Evolutionary conservation across 2,113 vertebrate genomes (phyloP), one percentile per base, ranked within the genome.

Genomic region (Chaetodon auriga): DNA sequence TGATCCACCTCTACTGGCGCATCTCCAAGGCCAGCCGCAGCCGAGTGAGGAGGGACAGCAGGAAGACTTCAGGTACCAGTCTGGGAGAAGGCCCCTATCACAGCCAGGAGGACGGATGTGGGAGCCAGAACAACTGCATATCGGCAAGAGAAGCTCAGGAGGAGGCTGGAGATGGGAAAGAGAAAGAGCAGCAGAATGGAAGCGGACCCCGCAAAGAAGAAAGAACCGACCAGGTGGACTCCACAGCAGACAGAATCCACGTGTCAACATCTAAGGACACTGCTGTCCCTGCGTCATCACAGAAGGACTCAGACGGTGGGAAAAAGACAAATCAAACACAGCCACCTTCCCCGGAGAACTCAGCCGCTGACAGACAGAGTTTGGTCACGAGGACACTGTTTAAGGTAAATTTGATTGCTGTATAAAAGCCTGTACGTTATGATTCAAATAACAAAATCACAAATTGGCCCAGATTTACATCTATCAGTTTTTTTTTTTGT

Each of bases 11-110:
- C 8, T 99, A 99, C 88, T 99, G 97, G 97, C 96, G 97, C 83
- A 98, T 99, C 88, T 99, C 97, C 62, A 96, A 92, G 65, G 98
- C 98, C 80, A 99, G 98, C 92, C 97, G 97, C 90, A 98, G 98
- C 88, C 96, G 97, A 3, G 91, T 99, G 89, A 96, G 95, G 84
- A 97, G 93, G 86, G 94, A 95, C 54, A 97, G 95, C 89, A 96
- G 95, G 69, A 97, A 96, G 87, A 85, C 95, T 0, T 89, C 93
- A 0, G 77, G 89, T 0, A 91, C 94, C 74, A 97, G 95, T 78
- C 85, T 96, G 87, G 97, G 96, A 25, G 92, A 92, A 38, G 94
- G 93, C 4, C 94, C 94, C 62, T 97, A 96, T 30, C 96, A 95
- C 19, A 97, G 96, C 85, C 94, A 96, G 64, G 95, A 96, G 3